These are phyloP conservation scores for Halcyon chelicuti DNA, from an alignment of 2,797 vertebrate species.

Conservation along the genomic window DNA sequence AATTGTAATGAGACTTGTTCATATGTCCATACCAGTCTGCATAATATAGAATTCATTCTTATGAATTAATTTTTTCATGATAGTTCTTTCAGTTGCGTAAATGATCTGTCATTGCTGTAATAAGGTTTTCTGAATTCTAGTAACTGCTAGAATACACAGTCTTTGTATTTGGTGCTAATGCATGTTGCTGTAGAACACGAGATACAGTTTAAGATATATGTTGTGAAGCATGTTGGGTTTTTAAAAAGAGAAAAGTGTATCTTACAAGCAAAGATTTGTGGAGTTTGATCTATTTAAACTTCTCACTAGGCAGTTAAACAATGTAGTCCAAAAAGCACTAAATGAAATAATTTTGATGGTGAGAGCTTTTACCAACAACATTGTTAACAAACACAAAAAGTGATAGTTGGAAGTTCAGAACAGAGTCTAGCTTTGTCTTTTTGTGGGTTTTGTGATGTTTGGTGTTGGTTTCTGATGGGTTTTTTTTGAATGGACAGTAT, in stretches of 20 bases:
- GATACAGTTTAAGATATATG: background rate
- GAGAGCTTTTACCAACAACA: background rate
- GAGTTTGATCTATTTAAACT: background rate
- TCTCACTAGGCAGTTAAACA: background rate
- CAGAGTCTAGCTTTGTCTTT: background rate
- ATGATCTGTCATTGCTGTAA: background rate
- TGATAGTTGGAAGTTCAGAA: background rate
- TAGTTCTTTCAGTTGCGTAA: background rate
- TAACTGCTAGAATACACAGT: background rate
- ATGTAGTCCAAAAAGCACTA: background rate
- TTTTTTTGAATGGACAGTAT: background rate
- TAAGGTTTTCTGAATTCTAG: background rate
- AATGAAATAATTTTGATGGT: background rate
- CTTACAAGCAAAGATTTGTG: background rate
- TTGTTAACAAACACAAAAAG: background rate
- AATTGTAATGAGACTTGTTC: background rate
- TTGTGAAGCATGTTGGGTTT: background rate
- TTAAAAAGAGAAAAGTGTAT: background rate
- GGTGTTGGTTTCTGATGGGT: background rate
- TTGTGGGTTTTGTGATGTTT: background rate
- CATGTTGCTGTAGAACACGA: background rate
- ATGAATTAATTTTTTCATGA: background rate
- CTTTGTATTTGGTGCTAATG: background rate
- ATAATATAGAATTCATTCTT: fast-evolving
- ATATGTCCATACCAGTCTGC: background rate